Evolutionary conservation across 2,888 invertebrate species (phyloP), one percentile per base, ranked within the genome.

Genomic region (Agrotis exclamationis): DNA sequence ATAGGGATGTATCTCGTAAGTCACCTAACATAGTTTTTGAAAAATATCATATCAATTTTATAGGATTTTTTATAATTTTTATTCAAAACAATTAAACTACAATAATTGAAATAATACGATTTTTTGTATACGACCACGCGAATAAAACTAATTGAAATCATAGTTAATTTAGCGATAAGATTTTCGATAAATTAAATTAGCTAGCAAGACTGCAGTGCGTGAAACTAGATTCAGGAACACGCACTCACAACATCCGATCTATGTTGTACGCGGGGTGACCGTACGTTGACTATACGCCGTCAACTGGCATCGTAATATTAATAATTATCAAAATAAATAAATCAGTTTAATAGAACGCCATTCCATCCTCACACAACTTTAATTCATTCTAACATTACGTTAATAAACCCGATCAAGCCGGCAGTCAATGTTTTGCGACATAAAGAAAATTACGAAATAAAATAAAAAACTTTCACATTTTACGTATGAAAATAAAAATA

Each of bases 51-150:
- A 84, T 86, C 78, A 82, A 85, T 85, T 87, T 85, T 83, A 88
- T 90, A 85, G 60, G 39, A 39, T 88, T 88, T 87, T 76, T 86
- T 69, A 11, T 39, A 5, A 39, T 88, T 88, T 87, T 87, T 84
- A 85, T 91, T 89, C 88, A 89, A 92, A 91, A 89, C 85, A 92
- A 93, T 93, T 94, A 93, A 65, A 86, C 94, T 94, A 94, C 88
- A 92, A 94, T 92, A 94, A 93, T 93, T 94, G 86, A 92, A 92
- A 94, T 94, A 95, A 93, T 89, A 90, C 88, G 89, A 91, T 86
- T 47, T n/a, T 88, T 87, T 88, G 87, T 90, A 89, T 89, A 88
- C 88, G 87, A 89, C 85, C 88, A 91, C 89, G 87, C 88, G 82
- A 70, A 87, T 88, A 88, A 86, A 89, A 86, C 86, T 89, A 89